phyloP scores from a whole-genome alignment of 2,113 vertebrate species.

The Aptenodytes forsteri region DNA sequence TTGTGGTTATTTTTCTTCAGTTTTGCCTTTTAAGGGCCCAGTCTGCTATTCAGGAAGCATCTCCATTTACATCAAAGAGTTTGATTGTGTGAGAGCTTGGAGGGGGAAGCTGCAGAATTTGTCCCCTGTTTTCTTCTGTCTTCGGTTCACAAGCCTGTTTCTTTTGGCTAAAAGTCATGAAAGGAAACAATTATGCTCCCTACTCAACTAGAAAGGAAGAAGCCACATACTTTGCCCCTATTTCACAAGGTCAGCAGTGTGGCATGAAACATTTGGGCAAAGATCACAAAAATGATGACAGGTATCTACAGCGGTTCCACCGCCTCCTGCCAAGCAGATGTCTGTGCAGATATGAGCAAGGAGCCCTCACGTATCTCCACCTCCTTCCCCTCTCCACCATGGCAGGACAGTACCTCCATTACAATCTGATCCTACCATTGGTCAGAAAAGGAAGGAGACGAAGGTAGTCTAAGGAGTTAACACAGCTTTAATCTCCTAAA shows the following conservation, averaged over 20 bases:
- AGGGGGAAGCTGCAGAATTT: neutral
- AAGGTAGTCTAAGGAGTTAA: neutral
- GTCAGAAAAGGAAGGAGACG: neutral
- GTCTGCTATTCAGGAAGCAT: neutral
- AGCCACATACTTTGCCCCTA: neutral
- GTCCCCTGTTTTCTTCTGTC: neutral
- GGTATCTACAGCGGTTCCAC: neutral
- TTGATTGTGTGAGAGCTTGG: neutral
- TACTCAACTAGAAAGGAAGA: neutral
- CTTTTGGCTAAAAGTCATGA: neutral
- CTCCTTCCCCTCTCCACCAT: neutral
- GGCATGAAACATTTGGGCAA: neutral
- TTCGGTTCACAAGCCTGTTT: neutral
- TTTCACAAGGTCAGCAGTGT: neutral
- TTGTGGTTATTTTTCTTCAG: neutral
- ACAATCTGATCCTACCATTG: neutral
- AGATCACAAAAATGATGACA: neutral
- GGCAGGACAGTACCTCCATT: neutral
- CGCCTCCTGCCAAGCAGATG: neutral
- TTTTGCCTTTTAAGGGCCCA: conserved; percentile 56
- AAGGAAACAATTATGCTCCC: neutral
- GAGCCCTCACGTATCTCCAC: neutral
- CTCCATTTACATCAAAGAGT: neutral
- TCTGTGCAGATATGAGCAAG: neutral
- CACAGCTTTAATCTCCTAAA: neutral